Evolutionary conservation across 1,140 invertebrate species (phyloP).

Genomic region (Aricia agestis): DNA sequence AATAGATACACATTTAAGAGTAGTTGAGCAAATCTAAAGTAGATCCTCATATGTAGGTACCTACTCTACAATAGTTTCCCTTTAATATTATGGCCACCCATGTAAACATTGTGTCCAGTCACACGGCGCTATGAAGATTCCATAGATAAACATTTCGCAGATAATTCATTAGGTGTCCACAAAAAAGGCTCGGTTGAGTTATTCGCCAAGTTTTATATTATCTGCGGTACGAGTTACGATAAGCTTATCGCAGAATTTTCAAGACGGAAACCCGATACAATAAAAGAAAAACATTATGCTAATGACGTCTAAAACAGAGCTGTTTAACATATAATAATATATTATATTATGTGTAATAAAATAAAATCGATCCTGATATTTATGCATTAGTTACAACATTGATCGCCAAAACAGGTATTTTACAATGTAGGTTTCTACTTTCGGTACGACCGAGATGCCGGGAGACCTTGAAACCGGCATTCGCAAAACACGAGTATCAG

Average conservation of each 20-base stretch:
- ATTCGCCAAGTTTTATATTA: neutral
- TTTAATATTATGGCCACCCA: too few species aligned
- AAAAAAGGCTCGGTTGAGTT: neutral
- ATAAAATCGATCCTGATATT: constrained; percentile 15
- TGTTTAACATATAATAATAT: constrained; percentile 13
- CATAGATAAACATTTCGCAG: neutral
- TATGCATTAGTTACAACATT: constrained; percentile 34
- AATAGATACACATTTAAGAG: too few species aligned
- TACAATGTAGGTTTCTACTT: constrained; percentile 61
- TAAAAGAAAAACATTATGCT: neutral
- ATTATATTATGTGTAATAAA: constrained; percentile 15
- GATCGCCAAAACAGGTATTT: constrained; percentile 45
- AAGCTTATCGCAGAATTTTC: neutral
- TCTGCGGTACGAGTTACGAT: neutral
- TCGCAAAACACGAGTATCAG: constrained; percentile 42
- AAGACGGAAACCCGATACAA: constrained; percentile 5
- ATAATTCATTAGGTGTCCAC: neutral
- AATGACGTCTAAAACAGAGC: constrained; percentile 2
- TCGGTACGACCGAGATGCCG: constrained; percentile 56
- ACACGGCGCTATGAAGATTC: neutral
- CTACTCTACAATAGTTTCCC: too few species aligned
- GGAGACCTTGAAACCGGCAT: constrained; percentile 54
- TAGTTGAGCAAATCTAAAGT: too few species aligned
- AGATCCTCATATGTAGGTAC: too few species aligned
- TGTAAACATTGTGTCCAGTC: neutral